These are phyloP conservation scores for Microcebus murinus DNA, from an alignment of 2,113 vertebrate genomes.

Conservation along the genomic window DNA sequence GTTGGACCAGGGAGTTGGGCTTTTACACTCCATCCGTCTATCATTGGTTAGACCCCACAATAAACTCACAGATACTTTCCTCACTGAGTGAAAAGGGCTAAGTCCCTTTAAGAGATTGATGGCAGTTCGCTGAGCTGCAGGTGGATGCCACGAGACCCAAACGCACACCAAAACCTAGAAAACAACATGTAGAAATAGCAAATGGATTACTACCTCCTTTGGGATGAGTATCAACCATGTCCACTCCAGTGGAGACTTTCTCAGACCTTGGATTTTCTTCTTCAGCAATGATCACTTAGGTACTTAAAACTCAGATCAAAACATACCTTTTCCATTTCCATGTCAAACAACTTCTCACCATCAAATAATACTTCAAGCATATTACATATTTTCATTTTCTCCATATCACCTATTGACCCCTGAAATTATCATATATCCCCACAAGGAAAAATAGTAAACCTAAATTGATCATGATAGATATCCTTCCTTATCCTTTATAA, in stretches of 20 bases:
- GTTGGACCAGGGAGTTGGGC: background rate
- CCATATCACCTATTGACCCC: background rate
- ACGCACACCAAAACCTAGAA: background rate
- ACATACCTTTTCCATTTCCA: background rate
- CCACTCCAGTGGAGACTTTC: background rate
- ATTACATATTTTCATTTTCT: background rate
- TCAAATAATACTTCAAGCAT: background rate
- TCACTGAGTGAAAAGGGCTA: background rate
- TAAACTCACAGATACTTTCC: background rate
- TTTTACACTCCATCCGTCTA: background rate
- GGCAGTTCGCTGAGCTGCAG: background rate
- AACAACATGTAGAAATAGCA: background rate
- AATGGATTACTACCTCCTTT: background rate
- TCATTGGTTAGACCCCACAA: background rate
- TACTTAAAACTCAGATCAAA: background rate
- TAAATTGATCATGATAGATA: background rate
- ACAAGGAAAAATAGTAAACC: background rate
- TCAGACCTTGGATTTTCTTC: background rate
- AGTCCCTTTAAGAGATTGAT: background rate
- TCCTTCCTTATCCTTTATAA: background rate
- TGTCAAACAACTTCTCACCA: background rate
- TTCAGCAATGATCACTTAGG: background rate
- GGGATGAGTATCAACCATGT: background rate
- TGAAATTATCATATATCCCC: background rate
- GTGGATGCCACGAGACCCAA: background rate